Evolutionary conservation across 1,140 invertebrate species (phyloP).

Genomic region (Oryctes rhinoceros): DNA sequence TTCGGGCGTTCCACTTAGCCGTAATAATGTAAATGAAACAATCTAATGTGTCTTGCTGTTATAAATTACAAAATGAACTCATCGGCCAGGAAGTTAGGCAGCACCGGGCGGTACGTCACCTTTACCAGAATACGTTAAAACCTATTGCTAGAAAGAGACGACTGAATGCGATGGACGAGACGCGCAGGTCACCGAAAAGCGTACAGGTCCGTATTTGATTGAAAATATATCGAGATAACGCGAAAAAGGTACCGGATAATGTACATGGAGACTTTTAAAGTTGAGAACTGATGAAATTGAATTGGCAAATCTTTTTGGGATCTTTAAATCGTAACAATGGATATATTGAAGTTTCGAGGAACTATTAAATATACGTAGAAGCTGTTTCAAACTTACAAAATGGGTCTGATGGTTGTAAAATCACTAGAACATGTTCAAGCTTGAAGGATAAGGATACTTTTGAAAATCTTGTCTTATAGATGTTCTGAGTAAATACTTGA

Average conservation of each 20-base stretch:
- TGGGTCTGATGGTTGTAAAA: too few relatives aligned
- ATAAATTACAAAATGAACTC: constrained; percentile 37
- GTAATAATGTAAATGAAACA: constrained; percentile 38
- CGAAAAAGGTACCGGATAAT: neutral
- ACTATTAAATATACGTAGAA: too few relatives aligned
- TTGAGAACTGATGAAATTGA: neutral
- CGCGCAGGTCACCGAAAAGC: neutral
- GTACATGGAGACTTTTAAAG: neutral
- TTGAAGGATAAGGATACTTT: too few relatives aligned
- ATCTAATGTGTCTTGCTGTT: constrained; percentile 36
- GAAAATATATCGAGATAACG: too few relatives aligned
- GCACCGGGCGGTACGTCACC: neutral
- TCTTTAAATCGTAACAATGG: neutral
- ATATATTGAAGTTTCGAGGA: too few relatives aligned
- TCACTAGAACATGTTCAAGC: too few relatives aligned
- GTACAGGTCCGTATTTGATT: neutral
- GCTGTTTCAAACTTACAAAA: too few relatives aligned
- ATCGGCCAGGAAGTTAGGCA: constrained; percentile 14
- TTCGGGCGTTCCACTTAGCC: constrained; percentile 16
- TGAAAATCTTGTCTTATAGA: too few relatives aligned
- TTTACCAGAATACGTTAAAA: neutral
- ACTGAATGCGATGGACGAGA: neutral
- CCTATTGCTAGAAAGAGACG: constrained; percentile 8
- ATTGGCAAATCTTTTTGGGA: too few relatives aligned
- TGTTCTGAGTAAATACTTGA: too few relatives aligned